A percentile compares a stretch with the other conserved stretches of the same genome.
These are phyloP conservation scores for Saccostrea glomerata DNA, from an alignment of 1,140 invertebrate species.

Conservation along the genomic window DNA sequence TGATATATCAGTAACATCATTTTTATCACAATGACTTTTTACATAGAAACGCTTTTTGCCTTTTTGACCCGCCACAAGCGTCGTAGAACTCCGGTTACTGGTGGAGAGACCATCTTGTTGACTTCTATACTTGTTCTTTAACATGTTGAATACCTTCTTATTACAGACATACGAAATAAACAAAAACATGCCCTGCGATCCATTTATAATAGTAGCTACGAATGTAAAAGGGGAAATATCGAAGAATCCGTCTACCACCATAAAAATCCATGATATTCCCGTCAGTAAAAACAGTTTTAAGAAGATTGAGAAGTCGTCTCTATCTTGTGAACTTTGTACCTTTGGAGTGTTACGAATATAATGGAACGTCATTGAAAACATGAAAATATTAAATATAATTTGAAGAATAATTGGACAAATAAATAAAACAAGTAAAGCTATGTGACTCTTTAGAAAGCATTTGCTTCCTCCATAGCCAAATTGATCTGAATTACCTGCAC, in stretches of 20 bases:
- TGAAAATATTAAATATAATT: background rate
- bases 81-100: background rate
- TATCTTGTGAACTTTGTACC: background rate
- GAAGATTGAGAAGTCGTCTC: background rate
- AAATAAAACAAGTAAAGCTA: background rate
- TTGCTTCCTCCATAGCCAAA: constrained; percentile 29
- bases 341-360: background rate
- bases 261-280: background rate
- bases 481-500: background rate
- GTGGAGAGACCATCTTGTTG: background rate
- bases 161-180: constrained; percentile 32
- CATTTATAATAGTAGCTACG: constrained; percentile 14
- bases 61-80: too few relatives aligned
- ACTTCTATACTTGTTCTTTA: background rate
- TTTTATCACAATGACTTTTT: too few relatives aligned
- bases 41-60: too few relatives aligned
- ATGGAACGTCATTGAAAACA: constrained; percentile 13
- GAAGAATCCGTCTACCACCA: constrained; percentile 1
- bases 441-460: background rate
- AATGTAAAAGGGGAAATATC: constrained; percentile 6
- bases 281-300: constrained; percentile 25
- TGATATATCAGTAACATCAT: too few relatives aligned
- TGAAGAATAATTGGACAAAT: background rate
- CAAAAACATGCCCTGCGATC: background rate
- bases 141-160: background rate